Evolutionary conservation across 2,797 vertebrate species (phyloP).

Genomic region (Dendrocincla fuliginosa): DNA sequence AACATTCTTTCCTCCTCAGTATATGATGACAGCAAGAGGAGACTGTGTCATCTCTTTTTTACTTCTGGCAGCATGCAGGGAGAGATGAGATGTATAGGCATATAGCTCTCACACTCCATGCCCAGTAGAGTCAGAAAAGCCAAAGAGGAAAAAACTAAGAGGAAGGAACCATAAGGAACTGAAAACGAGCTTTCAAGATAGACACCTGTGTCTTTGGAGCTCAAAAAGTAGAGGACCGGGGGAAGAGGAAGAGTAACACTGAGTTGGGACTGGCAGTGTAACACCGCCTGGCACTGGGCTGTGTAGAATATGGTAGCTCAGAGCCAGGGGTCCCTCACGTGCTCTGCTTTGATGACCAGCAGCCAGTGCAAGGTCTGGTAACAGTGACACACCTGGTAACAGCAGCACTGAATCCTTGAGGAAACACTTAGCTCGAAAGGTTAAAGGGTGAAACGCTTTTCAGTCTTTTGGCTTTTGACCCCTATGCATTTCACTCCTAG

Average conservation of each 20-base stretch:
- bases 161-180: background rate
- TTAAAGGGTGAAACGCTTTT: background rate
- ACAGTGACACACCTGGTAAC: background rate
- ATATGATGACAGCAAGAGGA: background rate
- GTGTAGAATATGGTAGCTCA: background rate
- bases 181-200: background rate
- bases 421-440: background rate
- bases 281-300: background rate
- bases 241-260: background rate
- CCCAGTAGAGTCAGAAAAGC: background rate
- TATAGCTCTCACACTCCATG: background rate
- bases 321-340: background rate
- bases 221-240: background rate
- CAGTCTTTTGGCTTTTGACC: background rate
- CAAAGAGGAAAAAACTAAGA: background rate
- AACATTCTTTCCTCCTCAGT: background rate
- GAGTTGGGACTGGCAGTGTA: background rate
- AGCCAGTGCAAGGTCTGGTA: background rate
- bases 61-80: background rate
- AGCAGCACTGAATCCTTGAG: background rate
- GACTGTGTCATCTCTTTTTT: background rate
- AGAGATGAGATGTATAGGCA: background rate
- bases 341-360: background rate
- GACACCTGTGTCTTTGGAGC: background rate
- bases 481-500: background rate